Conservation (phyloP, 2,113 vertebrate species). For the Daubentonia madagascariensis region DNA sequence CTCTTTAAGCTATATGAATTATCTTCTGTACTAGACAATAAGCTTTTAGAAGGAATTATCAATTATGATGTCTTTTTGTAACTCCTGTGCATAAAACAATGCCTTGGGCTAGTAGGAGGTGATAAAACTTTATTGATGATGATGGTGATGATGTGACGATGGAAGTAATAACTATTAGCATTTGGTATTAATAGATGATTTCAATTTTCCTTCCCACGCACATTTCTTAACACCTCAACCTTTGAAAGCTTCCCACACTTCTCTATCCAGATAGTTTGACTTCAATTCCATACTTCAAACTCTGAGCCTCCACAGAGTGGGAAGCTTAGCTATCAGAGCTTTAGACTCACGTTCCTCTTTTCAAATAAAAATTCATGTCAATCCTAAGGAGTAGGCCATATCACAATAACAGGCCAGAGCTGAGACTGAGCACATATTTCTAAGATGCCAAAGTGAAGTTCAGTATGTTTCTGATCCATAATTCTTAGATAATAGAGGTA, state of each 20-base stretch:
- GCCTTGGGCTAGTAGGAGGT: not conserved
- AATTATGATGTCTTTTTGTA: not conserved
- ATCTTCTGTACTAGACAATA: not conserved
- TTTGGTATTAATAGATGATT: not conserved
- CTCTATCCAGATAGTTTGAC: not conserved
- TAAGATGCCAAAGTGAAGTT: not conserved
- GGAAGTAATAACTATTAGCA: not conserved
- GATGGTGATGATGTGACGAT: not conserved
- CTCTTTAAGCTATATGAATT: not conserved
- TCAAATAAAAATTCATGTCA: not conserved
- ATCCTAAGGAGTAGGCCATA: not conserved
- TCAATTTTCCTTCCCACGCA: slow-evolving; percentile 19
- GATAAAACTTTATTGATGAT: not conserved
- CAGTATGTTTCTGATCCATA: not conserved
- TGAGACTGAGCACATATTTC: not conserved
- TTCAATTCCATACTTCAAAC: not conserved
- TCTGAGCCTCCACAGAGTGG: not conserved
- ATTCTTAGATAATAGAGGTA: not conserved
- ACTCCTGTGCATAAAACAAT: not conserved
- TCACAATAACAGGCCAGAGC: not conserved
- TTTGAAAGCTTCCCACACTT: slow-evolving; percentile 35
- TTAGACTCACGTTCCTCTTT: not conserved
- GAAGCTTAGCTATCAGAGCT: not conserved
- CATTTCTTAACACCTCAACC: slow-evolving; percentile 8
- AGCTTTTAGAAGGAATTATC: not conserved